Evolutionary conservation across 2,888 invertebrate species (phyloP).

Genomic region (Tinea trinotella): DNA sequence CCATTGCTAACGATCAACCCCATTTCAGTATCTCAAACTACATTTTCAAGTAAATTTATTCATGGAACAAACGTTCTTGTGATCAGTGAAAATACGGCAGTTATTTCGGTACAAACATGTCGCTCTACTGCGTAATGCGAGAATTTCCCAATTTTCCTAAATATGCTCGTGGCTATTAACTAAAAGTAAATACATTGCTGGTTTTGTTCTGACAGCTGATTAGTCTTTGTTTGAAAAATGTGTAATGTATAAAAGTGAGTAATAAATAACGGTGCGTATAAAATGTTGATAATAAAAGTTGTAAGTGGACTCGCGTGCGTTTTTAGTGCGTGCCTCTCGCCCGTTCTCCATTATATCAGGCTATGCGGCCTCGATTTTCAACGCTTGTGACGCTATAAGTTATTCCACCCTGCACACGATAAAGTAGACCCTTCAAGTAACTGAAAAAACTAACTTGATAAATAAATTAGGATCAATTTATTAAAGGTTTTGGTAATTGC

Average conservation of each 20-base stretch:
- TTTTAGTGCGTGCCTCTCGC: slow-evolving; percentile 55
- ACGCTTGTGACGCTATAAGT: slow-evolving; percentile 56
- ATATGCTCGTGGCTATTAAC: neutral
- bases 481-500: too few species aligned
- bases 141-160: neutral
- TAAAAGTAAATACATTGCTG: neutral
- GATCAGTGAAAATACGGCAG: neutral
- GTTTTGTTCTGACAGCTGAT: neutral
- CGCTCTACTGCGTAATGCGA: neutral
- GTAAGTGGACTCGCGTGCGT: slow-evolving; percentile 54
- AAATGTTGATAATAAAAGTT: neutral
- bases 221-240: neutral
- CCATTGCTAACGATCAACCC: neutral
- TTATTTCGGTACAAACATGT: neutral
- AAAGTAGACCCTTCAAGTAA: neutral
- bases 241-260: neutral
- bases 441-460: neutral
- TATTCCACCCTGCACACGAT: slow-evolving; percentile 55
- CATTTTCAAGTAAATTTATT: neutral
- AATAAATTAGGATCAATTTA: neutral
- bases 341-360: slow-evolving; percentile 59
- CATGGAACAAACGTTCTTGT: neutral
- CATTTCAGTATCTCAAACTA: neutral
- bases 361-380: slow-evolving; percentile 62
- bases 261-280: neutral